Percentiles rank a stretch among this genome's conserved stretches.
Conservation (phyloP, 2,113 vertebrate species). For the Circaetus cinerascens region DNA sequence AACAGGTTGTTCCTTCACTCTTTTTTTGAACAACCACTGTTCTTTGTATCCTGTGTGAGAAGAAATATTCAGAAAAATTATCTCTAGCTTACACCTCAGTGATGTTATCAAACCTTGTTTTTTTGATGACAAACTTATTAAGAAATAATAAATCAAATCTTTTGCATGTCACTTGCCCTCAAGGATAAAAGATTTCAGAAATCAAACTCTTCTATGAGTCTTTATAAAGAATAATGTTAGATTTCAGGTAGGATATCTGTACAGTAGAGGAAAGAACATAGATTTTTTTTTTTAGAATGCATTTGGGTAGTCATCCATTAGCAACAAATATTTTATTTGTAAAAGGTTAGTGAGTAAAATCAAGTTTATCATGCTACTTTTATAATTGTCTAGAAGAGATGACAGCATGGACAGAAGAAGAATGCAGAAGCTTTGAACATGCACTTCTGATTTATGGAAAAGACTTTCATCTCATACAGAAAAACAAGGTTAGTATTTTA, state of each 20-base stretch:
- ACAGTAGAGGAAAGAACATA: neutral
- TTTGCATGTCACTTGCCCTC: neutral
- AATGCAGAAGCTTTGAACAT: conserved; percentile 96
- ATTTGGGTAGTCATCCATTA: neutral
- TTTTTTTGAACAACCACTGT: neutral
- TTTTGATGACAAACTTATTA: neutral
- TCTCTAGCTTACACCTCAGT: neutral
- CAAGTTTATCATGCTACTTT: neutral
- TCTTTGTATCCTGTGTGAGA: neutral
- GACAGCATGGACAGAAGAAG: conserved; percentile 95
- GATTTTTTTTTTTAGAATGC: neutral
- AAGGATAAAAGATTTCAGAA: neutral
- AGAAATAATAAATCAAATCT: neutral
- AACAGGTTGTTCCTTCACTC: neutral
- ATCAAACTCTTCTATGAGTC: neutral
- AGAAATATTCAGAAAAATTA: neutral
- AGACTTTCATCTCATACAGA: conserved; percentile 98
- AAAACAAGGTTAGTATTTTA: conserved; percentile 87
- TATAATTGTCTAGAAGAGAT: conserved; percentile 80
- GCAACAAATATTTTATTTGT: neutral
- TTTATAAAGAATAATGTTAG: neutral
- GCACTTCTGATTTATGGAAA: conserved; percentile 96
- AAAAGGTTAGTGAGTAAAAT: neutral
- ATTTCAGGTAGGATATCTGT: neutral
- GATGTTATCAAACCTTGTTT: neutral